phyloP scores from a whole-genome alignment of 2,888 invertebrate species.

The Leucophora obtusa region DNA sequence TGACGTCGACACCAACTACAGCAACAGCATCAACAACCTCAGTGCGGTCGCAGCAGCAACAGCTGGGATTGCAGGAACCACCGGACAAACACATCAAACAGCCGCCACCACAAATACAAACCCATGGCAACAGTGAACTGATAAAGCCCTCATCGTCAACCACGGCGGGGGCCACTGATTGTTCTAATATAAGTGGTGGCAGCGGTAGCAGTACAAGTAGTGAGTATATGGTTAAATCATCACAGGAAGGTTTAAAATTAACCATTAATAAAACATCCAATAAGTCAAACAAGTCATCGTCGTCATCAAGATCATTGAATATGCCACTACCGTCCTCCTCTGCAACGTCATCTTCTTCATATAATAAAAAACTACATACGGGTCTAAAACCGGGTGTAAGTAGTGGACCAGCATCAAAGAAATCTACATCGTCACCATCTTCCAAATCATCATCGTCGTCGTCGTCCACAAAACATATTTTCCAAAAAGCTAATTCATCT shows the following conservation, averaged over 20 bases:
- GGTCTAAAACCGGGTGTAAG: conserved; percentile 91
- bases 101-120: conserved; percentile 54
- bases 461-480: conserved; percentile 70
- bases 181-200: conserved; percentile 54
- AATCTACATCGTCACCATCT: conserved; percentile 60
- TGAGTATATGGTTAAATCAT: conserved; percentile 93
- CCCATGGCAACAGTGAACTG: conserved; percentile 65
- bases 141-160: conserved; percentile 22
- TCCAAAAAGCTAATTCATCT: conserved; percentile 78
- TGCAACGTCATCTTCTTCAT: conserved; percentile 79
- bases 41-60: conserved; percentile 45
- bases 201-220: conserved; percentile 70
- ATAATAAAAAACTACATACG: conserved; percentile 83
- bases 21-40: conserved; percentile 62
- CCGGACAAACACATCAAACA: conserved; percentile 61
- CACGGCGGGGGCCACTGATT: not conserved
- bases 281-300: conserved; percentile 22
- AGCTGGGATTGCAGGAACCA: conserved; percentile 45
- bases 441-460: conserved; percentile 27
- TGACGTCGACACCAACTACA: conserved; percentile 74
- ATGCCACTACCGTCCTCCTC: conserved; percentile 79
- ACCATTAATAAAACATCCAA: conserved; percentile 88
- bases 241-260: conserved; percentile 91
- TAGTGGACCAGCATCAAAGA: conserved; percentile 92
- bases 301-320: conserved; percentile 61